A percentile compares a stretch with the other conserved stretches of the same genome.
Evolutionary conservation across 2,888 invertebrate genomes (phyloP).

Genomic region (Brenthis ino): DNA sequence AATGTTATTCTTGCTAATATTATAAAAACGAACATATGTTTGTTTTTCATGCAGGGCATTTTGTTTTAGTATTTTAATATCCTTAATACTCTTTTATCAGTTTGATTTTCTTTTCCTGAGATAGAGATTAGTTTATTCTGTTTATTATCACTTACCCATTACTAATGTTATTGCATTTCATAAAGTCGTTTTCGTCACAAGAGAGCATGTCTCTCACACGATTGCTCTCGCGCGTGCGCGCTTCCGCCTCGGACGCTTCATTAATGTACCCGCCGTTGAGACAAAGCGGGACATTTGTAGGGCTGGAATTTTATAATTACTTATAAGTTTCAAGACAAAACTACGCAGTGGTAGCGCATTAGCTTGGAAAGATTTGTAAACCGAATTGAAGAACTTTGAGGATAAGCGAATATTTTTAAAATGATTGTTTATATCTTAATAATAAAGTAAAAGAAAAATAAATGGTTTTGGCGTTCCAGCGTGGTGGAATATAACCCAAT

Average conservation of each 20-base stretch:
- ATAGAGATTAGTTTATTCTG: not conserved
- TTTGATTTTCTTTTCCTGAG: not conserved
- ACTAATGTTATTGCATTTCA: constrained; percentile 84
- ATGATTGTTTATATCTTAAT: too few species aligned
- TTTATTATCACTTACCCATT: constrained; percentile 68
- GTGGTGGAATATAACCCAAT: too few species aligned
- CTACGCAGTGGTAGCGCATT: not conserved
- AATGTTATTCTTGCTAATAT: too few species aligned
- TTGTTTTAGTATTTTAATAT: too few species aligned
- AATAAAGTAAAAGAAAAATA: not conserved
- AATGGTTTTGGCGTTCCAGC: not conserved
- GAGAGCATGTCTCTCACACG: constrained; percentile 43
- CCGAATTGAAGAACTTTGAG: too few species aligned
- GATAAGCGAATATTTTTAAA: too few species aligned
- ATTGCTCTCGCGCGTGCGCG: constrained; percentile 66
- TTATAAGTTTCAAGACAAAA: not conserved
- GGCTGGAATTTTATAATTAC: constrained; percentile 63
- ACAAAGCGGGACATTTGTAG: constrained; percentile 86
- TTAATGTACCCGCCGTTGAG: constrained; percentile 91
- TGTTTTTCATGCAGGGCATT: not conserved
- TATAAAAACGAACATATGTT: not conserved
- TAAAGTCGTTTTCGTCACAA: constrained; percentile 55
- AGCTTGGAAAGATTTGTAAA: too few species aligned
- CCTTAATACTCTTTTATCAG: not conserved
- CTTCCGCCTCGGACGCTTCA: constrained; percentile 86